phyloP scores from a whole-genome alignment of 2,888 invertebrate species.

The Drosophila koepferae region DNA sequence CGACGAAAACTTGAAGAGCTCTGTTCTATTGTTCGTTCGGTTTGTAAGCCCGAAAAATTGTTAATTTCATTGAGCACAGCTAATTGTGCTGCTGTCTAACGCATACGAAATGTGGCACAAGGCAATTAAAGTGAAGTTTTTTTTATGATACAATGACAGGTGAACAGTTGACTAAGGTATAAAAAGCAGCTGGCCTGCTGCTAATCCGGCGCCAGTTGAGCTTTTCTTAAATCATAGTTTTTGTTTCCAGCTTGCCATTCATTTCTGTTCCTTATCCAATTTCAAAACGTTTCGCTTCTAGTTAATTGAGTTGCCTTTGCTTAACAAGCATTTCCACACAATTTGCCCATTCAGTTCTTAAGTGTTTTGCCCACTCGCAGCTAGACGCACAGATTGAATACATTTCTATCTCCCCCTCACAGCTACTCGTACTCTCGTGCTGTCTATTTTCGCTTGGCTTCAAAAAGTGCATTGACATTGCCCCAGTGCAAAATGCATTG shows the following conservation, averaged over 20 bases:
- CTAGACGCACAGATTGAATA: constrained; percentile 41
- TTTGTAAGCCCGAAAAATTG: constrained; percentile 41
- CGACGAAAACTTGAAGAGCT: constrained; percentile 3
- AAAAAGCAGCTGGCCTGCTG: background rate
- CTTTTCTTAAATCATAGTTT: constrained; percentile 1
- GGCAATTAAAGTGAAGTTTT: background rate
- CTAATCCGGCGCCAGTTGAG: constrained; percentile 12
- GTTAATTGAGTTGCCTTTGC: constrained; percentile 47
- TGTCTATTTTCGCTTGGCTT: constrained; percentile 58
- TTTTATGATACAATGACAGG: background rate
- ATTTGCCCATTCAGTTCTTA: constrained; percentile 36
- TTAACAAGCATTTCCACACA: constrained; percentile 46
- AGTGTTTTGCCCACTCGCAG: constrained; percentile 34
- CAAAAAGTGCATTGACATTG: constrained; percentile 77
- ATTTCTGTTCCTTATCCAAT: constrained; percentile 3
- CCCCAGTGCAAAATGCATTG: constrained; percentile 70
- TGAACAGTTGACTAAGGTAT: constrained; percentile 2
- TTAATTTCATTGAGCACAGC: constrained; percentile 55
- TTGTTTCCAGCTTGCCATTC: background rate
- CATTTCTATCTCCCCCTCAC: constrained; percentile 8
- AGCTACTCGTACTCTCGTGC: background rate
- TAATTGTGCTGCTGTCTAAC: constrained; percentile 36
- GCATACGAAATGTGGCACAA: constrained; percentile 56
- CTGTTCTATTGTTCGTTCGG: constrained; percentile 19
- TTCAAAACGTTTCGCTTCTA: constrained; percentile 28